Conservation (phyloP, 2,888 invertebrate species). For the Oegoconia quadripuncta region DNA sequence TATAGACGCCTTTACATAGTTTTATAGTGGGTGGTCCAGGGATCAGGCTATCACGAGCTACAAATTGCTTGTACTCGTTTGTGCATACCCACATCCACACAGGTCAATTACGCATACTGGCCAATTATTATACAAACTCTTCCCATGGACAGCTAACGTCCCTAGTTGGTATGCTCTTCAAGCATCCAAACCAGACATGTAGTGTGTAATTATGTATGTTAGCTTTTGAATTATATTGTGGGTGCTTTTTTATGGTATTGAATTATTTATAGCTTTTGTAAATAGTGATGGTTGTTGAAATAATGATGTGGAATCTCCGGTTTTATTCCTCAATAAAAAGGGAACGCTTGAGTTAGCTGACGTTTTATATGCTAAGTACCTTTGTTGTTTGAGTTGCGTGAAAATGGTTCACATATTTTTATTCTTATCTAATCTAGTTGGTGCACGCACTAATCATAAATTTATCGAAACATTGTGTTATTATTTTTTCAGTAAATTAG, state of each 20-base stretch:
- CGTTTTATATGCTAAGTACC: background rate
- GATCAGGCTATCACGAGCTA: constrained; percentile 39
- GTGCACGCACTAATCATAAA: too few relatives aligned
- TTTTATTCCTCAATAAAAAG: constrained; percentile 38
- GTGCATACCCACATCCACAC: constrained; percentile 43
- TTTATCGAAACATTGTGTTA: too few relatives aligned
- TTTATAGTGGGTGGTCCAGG: constrained; percentile 48
- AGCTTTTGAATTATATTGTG: constrained; percentile 39
- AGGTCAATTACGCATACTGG: constrained; percentile 50
- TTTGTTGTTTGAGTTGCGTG: too few relatives aligned
- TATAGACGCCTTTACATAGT: constrained; percentile 25
- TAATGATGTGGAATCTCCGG: constrained; percentile 41
- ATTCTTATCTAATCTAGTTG: too few relatives aligned
- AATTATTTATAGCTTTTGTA: constrained; percentile 40
- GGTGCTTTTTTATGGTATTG: constrained; percentile 39
- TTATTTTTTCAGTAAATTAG: too few relatives aligned
- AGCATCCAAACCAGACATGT: constrained; percentile 28
- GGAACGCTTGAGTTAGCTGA: constrained; percentile 21
- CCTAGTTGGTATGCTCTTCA: constrained; percentile 21
- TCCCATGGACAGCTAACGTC: constrained; percentile 38
- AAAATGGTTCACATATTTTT: too few relatives aligned
- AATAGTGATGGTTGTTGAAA: constrained; percentile 39
- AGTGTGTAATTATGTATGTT: constrained; percentile 48
- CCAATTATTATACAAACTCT: constrained; percentile 56
- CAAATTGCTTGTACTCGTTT: constrained; percentile 53